Evolutionary conservation across 2,888 invertebrate genomes (phyloP).

Genomic region (Leptarthrus brevirostris): DNA sequence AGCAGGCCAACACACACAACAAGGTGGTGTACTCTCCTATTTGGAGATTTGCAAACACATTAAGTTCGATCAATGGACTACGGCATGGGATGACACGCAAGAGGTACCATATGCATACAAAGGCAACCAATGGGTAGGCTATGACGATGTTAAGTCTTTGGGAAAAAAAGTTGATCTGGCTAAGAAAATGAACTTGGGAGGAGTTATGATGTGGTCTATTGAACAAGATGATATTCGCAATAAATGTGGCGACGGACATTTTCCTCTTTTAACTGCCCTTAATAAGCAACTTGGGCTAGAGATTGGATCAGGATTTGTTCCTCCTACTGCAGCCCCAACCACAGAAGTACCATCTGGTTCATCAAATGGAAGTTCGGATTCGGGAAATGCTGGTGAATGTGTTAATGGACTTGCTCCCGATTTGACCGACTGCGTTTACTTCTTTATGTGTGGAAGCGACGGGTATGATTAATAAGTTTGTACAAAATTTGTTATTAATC

Average conservation of each 20-base stretch:
- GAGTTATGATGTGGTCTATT: slow-evolving; percentile 73
- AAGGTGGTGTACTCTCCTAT: slow-evolving; percentile 69
- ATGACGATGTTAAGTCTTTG: slow-evolving; percentile 63
- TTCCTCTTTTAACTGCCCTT: slow-evolving; percentile 26
- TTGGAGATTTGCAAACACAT: slow-evolving; percentile 69
- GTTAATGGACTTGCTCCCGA: neutral
- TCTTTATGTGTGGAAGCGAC: neutral
- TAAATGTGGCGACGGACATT: slow-evolving; percentile 26
- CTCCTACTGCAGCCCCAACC: neutral
- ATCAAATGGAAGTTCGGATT: neutral
- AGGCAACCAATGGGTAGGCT: slow-evolving; percentile 66
- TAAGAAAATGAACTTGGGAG: slow-evolving; percentile 67
- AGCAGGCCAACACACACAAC: slow-evolving; percentile 68
- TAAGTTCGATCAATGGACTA: slow-evolving; percentile 60
- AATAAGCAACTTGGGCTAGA: slow-evolving; percentile 11
- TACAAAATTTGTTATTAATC: neutral
- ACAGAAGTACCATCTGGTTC: neutral
- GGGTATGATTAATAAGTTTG: neutral
- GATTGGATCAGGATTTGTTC: neutral
- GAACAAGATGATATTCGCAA: slow-evolving; percentile 70
- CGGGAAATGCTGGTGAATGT: neutral
- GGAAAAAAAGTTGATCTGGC: slow-evolving; percentile 61
- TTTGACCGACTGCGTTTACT: neutral
- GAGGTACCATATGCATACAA: slow-evolving; percentile 64
- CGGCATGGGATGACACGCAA: slow-evolving; percentile 59